Base-by-base conservation (phyloP, 2,797 vertebrate species). In the Botia kubotai region DNA sequence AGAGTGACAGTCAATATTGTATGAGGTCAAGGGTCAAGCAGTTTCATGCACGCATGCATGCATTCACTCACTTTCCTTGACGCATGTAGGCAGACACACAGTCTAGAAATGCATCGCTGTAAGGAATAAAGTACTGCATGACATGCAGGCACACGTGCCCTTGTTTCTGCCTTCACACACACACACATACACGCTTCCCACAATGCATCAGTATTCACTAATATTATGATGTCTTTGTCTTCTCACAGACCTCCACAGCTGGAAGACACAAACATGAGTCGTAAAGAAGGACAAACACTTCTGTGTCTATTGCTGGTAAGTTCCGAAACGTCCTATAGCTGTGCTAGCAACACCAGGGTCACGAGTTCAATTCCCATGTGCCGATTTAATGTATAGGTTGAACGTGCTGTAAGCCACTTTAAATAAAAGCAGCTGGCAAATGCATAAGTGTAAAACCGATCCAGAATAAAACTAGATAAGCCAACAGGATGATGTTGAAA, bases 251-350 rank as follows among this genome's bases (percentile, higher is more conserved):
- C 53, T 78, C 66, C 75, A 83, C 88, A 90, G 87, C 86, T 88
- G 87, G 91, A 91, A 87, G 89, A 81, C 83, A 58, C 78, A 83
- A 88, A 93, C 63, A 98, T 98, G 97, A 92, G 92, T 87, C 91
- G 87, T 73, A 87, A 88, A 63, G 89, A 90, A 87, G 90, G 92
- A 88, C 50, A 87, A 29, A 94, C 89, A 87, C 94, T 96, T 85
- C 92, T 98, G 85, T 95, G 94, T 1, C 92, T 96, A 50, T 87
- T 98, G 80, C 89, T 98, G 93, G 98, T 99, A 93, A 90, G 96
- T 93, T 3, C 33, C 33, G 3, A 33, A 33, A 33, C 33, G 2
- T 33, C 33, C 33, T 33, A 33, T 33, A 33, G 33, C 33, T 33
- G 3, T 33, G 33, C 33, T 33, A 33, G 33, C 33, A 33, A 33